Evolutionary conservation across 2,797 vertebrate species (phyloP).

Genomic region (Bovichtus variegatus): DNA sequence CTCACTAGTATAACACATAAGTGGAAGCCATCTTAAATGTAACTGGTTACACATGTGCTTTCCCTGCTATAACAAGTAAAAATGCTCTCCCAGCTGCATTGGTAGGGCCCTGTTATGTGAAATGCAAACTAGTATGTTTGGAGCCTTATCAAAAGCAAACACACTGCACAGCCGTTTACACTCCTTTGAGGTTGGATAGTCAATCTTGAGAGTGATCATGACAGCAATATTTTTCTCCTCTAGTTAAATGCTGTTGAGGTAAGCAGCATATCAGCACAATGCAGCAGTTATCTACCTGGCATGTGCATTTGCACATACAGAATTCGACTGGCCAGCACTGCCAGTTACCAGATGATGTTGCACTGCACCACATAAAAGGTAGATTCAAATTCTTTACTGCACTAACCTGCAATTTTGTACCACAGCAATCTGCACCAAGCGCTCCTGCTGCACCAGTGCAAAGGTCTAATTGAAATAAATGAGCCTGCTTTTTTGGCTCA

Average conservation of each 20-base stretch:
- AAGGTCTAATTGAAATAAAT: slow-evolving; percentile 71
- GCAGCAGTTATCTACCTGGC: slow-evolving; percentile 9
- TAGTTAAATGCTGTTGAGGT: slow-evolving; percentile 8
- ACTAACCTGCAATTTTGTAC: slow-evolving; percentile 17
- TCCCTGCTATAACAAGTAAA: neutral
- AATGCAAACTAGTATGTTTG: slow-evolving; percentile 21
- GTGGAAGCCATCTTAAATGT: neutral
- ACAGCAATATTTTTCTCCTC: slow-evolving; percentile 4
- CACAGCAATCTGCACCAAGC: slow-evolving; percentile 12
- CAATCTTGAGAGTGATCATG: slow-evolving; percentile 15
- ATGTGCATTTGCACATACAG: slow-evolving; percentile 4
- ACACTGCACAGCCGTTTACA: slow-evolving; percentile 1
- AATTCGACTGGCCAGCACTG: slow-evolving; percentile 6
- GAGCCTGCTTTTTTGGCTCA: slow-evolving; percentile 39
- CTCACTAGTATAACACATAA: neutral
- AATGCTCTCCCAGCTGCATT: neutral
- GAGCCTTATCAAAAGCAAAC: slow-evolving; percentile 39
- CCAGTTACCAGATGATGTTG: slow-evolving; percentile 2
- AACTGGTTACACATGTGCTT: slow-evolving; percentile 3
- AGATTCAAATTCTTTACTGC: slow-evolving; percentile 8
- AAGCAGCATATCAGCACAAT: slow-evolving; percentile 28
- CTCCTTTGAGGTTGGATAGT: neutral
- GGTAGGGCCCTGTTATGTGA: neutral
- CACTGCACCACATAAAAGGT: neutral
- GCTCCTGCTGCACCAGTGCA: slow-evolving; percentile 48